A percentile compares a stretch with the other conserved stretches of the same genome.
Evolutionary conservation across 1,140 invertebrate genomes (phyloP).

Genomic region (Proctacanthus coquilletti): DNA sequence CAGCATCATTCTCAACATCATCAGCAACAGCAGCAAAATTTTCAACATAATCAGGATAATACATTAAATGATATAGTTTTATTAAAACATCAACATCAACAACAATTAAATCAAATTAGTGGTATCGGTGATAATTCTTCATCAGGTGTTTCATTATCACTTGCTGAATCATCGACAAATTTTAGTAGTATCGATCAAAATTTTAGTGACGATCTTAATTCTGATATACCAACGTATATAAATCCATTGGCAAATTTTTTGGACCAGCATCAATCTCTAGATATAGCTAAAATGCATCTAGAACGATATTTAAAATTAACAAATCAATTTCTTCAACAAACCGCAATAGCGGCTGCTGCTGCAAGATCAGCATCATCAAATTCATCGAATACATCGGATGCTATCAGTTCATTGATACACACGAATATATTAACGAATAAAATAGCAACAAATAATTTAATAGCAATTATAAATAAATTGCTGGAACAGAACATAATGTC

Average conservation of each 20-base stretch:
- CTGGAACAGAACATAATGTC: conserved; percentile 7
- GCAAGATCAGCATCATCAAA: conserved; percentile 1
- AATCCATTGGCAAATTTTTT: conserved; percentile 4
- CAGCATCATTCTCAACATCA: not conserved
- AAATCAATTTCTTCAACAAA: conserved; percentile 7
- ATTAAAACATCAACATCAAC: conserved; percentile 2
- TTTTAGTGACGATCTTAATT: not conserved
- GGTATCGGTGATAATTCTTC: not conserved
- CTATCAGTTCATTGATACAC: conserved; percentile 6
- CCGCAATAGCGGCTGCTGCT: conserved; percentile 3
- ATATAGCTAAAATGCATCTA: conserved; percentile 8
- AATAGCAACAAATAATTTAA: conserved; percentile 7
- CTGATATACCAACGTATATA: not conserved
- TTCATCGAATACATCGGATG: not conserved
- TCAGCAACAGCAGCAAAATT: not conserved
- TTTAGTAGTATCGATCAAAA: not conserved
- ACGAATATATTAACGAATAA: conserved; percentile 7
- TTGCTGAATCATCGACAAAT: not conserved
- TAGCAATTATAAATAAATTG: conserved; percentile 7
- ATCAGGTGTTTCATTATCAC: conserved; percentile 1
- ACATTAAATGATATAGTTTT: not conserved
- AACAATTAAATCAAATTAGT: conserved; percentile 4
- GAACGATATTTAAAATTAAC: conserved; percentile 8
- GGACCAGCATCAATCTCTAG: conserved; percentile 5
- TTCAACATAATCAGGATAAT: not conserved